Evolutionary conservation across 2,797 vertebrate species (phyloP), one percentile per base, ranked within the genome.

Genomic region (Poecilia picta): DNA sequence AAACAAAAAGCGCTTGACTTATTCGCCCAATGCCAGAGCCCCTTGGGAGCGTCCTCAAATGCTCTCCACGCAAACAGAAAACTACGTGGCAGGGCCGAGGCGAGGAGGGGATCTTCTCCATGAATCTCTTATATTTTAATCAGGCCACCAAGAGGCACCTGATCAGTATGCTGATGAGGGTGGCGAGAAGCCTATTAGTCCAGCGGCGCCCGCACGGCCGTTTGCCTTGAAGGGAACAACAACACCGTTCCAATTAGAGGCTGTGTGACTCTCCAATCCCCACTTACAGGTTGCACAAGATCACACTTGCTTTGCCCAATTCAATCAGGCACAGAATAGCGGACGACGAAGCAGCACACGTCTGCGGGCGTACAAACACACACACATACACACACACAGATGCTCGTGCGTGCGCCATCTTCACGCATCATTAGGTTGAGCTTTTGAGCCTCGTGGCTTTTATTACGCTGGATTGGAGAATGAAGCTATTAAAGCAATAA

Each of bases 141-240:
- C 87, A 91, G 91, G 73, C 73, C 76, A 68, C 46, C 43, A 85
- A 74, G 72, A 84, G 66, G 66, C 89, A 88, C 90, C 90, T 92
- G 90, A 93, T 93, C 89, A 87, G 92, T 89, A 92, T 93, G 89
- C 88, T 92, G 88, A 93, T 91, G 88, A 90, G 85, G 83, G 53
- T 85, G 89, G 72, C 47, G 72, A 85, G 81, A 73, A 78, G 85
- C 82, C 85, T 88, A 74, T 92, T 92, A 93, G 91, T 88, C 83
- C 85, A 59, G 85, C 72, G 4, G 80, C 53, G 83, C 77, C 83
- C 91, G 89, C 87, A 80, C 85, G 80, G 43, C 86, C 82, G 82
- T 91, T 91, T 93, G 92, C 79, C 84, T 91, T 89, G 78, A 89
- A 89, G 92, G 88, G 90, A 90, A 93, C 89, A 93, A 91, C 90